Evolutionary conservation across 2,797 vertebrate genomes (phyloP), one percentile per base, ranked within the genome.

Genomic region (Rhynchonycteris naso): DNA sequence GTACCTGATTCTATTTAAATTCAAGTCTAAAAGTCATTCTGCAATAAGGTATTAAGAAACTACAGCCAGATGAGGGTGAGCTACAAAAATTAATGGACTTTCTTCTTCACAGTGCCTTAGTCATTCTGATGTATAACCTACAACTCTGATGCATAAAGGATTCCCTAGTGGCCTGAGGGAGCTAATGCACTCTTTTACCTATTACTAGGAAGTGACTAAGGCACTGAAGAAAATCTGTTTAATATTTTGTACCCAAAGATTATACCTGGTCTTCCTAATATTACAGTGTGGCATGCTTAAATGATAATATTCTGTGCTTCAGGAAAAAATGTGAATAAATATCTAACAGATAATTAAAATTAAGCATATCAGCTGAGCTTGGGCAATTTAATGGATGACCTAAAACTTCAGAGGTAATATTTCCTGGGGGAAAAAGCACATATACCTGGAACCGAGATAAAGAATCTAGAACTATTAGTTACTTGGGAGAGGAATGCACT

Each of bases 11-110:
- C 96, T 95, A 93, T 91, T 96, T 85, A 85, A 80, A 97, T 90
- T 93, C 78, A 92, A 96, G 71, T 94, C 96, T 94, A 95, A 97
- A 96, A 96, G 63, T 93, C 95, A 94, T 90, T 97, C 97, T 96
- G 92, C 96, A 96, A 95, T 84, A 97, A 97, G 91, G 93, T 97
- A 97, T 95, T 97, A 96, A 95, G 58, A 71, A 97, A 92, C 93
- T 94, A 97, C 86, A 95, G 89, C 96, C 97, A 96, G 95, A 91
- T 97, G 94, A 93, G 93, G 81, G 90, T 95, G 95, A 97, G 96
- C 97, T 97, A 97, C 96, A 95, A 96, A 98, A 98, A 94, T 97
- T 97, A 97, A 97, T 96, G 97, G 89, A 79, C 76, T 79, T 79
- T 92, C 66, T 87, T 94, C 59, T 90, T 90, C 91, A 91, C 43